Percentiles rank a stretch among this genome's conserved stretches.
Evolutionary conservation across 2,113 vertebrate genomes (phyloP).

Genomic region (Prionailurus viverrinus): DNA sequence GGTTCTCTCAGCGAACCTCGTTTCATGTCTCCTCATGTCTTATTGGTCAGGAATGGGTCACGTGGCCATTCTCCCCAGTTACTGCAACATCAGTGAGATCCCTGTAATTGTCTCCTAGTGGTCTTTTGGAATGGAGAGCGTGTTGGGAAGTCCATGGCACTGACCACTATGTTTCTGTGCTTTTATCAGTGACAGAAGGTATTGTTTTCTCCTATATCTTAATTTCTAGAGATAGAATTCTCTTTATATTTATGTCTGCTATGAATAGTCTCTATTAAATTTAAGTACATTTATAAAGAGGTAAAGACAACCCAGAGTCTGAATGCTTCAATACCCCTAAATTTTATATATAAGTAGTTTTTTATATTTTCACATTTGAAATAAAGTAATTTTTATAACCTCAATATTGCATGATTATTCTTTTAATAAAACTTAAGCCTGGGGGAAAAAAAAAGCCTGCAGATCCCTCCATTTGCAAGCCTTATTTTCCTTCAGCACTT

Average conservation of each 20-base stretch:
- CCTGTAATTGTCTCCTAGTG: neutral
- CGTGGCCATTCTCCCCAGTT: neutral
- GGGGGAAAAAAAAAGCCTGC: neutral
- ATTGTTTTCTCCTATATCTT: neutral
- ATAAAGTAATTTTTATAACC: slow-evolving; percentile 82
- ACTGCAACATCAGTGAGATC: neutral
- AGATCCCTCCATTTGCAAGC: neutral
- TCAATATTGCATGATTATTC: neutral
- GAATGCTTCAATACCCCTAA: slow-evolving; percentile 3
- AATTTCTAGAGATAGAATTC: slow-evolving; percentile 27
- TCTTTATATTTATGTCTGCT: slow-evolving; percentile 50
- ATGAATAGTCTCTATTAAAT: slow-evolving; percentile 21
- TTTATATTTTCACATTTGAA: slow-evolving; percentile 81
- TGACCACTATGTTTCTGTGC: neutral
- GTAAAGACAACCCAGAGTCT: slow-evolving; percentile 33
- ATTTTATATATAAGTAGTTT: slow-evolving; percentile 72
- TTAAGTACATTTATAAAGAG: slow-evolving; percentile 20
- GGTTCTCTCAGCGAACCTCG: neutral
- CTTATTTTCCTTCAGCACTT: neutral
- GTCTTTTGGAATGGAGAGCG: neutral
- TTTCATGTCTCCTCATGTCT: neutral
- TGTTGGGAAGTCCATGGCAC: neutral
- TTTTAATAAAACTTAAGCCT: neutral
- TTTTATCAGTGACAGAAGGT: neutral
- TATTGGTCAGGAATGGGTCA: neutral